phyloP scores from a whole-genome alignment of 2,113 vertebrate species.

The Notiomystis cincta region DNA sequence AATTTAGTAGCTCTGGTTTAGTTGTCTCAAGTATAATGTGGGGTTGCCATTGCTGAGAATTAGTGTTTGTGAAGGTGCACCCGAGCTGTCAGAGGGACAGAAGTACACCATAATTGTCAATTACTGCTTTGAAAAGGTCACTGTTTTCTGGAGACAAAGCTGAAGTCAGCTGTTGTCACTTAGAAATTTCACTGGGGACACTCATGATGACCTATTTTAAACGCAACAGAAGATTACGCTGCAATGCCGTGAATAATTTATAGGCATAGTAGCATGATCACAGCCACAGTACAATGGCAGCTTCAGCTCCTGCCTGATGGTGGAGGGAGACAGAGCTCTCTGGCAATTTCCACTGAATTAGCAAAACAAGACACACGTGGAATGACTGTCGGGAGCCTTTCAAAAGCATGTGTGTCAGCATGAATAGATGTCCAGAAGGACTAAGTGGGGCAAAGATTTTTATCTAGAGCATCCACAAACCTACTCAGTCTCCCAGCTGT shows the following conservation, averaged over 20 bases:
- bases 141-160: slow-evolving; percentile 20
- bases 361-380: slow-evolving; percentile 62
- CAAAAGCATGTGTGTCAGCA: slow-evolving; percentile 29
- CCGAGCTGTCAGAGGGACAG: not conserved
- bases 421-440: not conserved
- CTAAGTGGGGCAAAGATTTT: slow-evolving; percentile 4
- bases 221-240: slow-evolving; percentile 59
- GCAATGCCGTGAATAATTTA: slow-evolving; percentile 72
- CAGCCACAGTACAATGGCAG: slow-evolving; percentile 12
- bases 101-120: not conserved
- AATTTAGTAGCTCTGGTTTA: not conserved
- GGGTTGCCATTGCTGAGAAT: not conserved
- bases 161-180: not conserved
- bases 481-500: not conserved
- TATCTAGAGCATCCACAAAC: slow-evolving; percentile 13
- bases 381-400: not conserved
- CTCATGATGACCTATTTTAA: slow-evolving; percentile 66
- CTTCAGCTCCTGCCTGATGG: slow-evolving; percentile 51
- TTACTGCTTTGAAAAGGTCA: slow-evolving; percentile 5
- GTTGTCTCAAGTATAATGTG: not conserved
- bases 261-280: slow-evolving; percentile 53
- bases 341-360: slow-evolving; percentile 69
- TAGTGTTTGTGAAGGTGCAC: not conserved
- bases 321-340: slow-evolving; percentile 44
- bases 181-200: slow-evolving; percentile 38